These are phyloP conservation scores for Drosophila sproati DNA, from an alignment of 1,140 invertebrate species.

Conservation along the genomic window DNA sequence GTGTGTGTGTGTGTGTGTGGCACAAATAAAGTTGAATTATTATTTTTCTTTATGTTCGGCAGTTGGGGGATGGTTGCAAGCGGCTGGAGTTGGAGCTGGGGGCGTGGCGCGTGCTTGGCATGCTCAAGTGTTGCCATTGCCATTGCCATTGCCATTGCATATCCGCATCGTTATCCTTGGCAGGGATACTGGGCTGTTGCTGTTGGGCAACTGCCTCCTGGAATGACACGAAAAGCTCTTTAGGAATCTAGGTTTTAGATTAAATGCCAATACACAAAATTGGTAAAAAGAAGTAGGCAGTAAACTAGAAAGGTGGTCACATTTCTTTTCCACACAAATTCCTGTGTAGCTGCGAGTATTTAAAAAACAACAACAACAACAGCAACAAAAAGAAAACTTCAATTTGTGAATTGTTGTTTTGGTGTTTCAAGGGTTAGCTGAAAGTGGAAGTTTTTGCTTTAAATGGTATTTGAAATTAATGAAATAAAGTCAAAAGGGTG, in stretches of 20 bases:
- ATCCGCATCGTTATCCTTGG: constrained; percentile 71
- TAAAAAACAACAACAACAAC: too few species aligned
- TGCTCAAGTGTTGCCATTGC: constrained; percentile 75
- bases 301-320: background rate
- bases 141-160: constrained; percentile 40
- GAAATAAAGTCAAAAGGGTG: too few species aligned
- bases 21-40: constrained; percentile 83
- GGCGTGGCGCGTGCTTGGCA: constrained; percentile 70
- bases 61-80: background rate
- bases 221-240: constrained; percentile 55
- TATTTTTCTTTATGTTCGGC: constrained; percentile 76
- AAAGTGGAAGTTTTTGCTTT: too few species aligned
- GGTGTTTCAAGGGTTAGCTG: too few species aligned
- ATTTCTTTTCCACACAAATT: constrained; percentile 14
- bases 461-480: too few species aligned
- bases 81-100: constrained; percentile 9
- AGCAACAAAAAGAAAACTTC: too few species aligned
- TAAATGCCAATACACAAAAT: constrained; percentile 33
- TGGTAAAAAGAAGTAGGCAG: background rate
- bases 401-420: too few species aligned
- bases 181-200: background rate
- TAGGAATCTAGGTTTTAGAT: constrained; percentile 53
- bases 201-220: constrained; percentile 27
- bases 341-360: background rate
- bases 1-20: constrained; percentile 26